A percentile compares a stretch with the other conserved stretches of the same genome.
phyloP scores from a whole-genome alignment of 1,140 invertebrate genomes.

The Leptoteleia sp. region DNA sequence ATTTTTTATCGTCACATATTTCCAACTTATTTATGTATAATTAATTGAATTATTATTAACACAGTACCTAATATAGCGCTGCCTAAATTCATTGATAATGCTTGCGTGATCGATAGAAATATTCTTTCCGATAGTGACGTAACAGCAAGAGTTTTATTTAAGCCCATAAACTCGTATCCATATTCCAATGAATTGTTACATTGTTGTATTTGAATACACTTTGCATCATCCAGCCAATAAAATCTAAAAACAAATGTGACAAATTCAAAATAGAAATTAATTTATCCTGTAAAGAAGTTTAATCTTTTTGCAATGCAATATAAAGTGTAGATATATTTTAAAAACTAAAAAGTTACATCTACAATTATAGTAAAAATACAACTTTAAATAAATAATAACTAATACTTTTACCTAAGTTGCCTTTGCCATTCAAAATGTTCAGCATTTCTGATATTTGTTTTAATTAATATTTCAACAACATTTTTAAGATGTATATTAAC shows the following conservation, averaged over 20 bases:
- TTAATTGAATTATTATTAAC: too few species aligned
- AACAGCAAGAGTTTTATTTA: constrained; percentile 93
- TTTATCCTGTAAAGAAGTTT: too few species aligned
- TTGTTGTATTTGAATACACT: constrained; percentile 90
- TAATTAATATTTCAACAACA: constrained; percentile 92
- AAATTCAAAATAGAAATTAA: too few species aligned
- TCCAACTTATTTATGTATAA: too few species aligned
- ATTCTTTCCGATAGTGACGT: constrained; percentile 95
- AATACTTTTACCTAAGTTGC: constrained; percentile 85
- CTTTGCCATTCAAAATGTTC: constrained; percentile 96
- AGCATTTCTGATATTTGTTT: constrained; percentile 90
- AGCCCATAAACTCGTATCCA: constrained; percentile 96
- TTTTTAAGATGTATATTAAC: constrained; percentile 94
- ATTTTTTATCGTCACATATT: too few species aligned
- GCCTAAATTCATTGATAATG: constrained; percentile 93
- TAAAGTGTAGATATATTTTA: too few species aligned
- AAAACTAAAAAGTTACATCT: too few species aligned
- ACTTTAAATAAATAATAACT: too few species aligned
- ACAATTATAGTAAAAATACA: too few species aligned
- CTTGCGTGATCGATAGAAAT: constrained; percentile 94
- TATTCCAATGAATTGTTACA: constrained; percentile 93
- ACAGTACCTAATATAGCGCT: constrained; percentile 88
- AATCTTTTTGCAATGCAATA: too few species aligned
- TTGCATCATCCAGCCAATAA: constrained; percentile 91
- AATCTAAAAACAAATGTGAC: constrained; percentile 82